phyloP scores from a whole-genome alignment of 1,140 invertebrate genomes.

The Calliopsis andreniformis region DNA sequence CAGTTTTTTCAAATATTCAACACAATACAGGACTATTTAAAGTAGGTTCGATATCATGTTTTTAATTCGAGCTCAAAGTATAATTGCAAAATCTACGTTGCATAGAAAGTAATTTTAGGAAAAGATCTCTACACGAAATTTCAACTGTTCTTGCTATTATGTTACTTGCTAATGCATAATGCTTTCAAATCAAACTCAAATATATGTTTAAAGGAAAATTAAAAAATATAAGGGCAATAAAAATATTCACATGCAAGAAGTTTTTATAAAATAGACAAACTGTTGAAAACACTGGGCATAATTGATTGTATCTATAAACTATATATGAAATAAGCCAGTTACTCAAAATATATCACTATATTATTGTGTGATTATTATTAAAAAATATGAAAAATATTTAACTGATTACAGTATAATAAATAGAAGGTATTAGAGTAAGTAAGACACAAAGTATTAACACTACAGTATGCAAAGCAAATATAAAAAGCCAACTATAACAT shows the following conservation, averaged over 20 bases:
- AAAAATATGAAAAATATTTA: not conserved
- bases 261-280: slow-evolving; percentile 2
- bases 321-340: not conserved
- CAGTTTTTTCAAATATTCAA: slow-evolving; percentile 13
- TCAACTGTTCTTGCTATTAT: slow-evolving; percentile 75
- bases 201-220: slow-evolving; percentile 27
- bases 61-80: slow-evolving; percentile 36
- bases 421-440: no score
- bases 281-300: not conserved
- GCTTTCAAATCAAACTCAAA: slow-evolving; percentile 30
- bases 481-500: not conserved
- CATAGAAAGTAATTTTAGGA: slow-evolving; percentile 44
- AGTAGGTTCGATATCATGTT: slow-evolving; percentile 16
- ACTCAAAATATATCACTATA: not conserved
- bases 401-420: no score
- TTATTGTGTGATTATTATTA: not conserved
- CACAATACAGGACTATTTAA: slow-evolving; percentile 24
- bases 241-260: slow-evolving; percentile 41
- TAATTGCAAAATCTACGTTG: slow-evolving; percentile 23
- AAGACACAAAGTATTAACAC: no score
- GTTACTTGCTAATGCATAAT: slow-evolving; percentile 51
- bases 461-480: not conserved
- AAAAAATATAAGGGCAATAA: slow-evolving; percentile 33
- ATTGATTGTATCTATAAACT: not conserved
- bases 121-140: slow-evolving; percentile 41